These are phyloP conservation scores for Dinocampus coccinellae DNA, from an alignment of 2,888 invertebrate species.

Conservation along the genomic window DNA sequence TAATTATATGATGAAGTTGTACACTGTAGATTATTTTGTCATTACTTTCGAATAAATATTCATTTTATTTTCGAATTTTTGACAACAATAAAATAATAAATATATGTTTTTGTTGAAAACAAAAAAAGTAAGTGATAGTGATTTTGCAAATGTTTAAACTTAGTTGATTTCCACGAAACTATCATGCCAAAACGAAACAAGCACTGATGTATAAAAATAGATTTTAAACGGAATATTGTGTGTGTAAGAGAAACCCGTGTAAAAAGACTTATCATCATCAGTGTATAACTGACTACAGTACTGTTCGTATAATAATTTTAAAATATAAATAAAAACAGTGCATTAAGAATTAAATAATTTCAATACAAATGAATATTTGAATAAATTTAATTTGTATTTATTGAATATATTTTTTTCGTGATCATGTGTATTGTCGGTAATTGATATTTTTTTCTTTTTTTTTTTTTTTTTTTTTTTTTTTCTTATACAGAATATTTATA, in stretches of 20 bases:
- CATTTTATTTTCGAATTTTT: not conserved
- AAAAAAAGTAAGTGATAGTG: not conserved
- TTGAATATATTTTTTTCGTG: too few relatives aligned
- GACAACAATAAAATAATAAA: not conserved
- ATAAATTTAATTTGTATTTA: not conserved
- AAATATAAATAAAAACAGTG: not conserved
- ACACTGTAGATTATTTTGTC: not conserved
- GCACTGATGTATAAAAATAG: constrained; percentile 1
- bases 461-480: too few relatives aligned
- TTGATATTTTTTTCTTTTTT: constrained; percentile 4
- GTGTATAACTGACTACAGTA: not conserved
- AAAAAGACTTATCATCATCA: not conserved
- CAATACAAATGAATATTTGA: not conserved
- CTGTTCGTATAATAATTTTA: not conserved
- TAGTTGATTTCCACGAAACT: not conserved
- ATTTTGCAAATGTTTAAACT: not conserved
- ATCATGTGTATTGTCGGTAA: not conserved
- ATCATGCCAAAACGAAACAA: constrained; percentile 3
- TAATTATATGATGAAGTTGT: too few relatives aligned
- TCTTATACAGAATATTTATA: not conserved
- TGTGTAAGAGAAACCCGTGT: not conserved
- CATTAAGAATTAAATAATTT: not conserved
- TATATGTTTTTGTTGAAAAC: not conserved
- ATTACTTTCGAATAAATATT: not conserved
- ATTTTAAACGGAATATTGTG: not conserved